Conservation (phyloP, 2,797 vertebrate genomes). For the Dromococcyx pavoninus region DNA sequence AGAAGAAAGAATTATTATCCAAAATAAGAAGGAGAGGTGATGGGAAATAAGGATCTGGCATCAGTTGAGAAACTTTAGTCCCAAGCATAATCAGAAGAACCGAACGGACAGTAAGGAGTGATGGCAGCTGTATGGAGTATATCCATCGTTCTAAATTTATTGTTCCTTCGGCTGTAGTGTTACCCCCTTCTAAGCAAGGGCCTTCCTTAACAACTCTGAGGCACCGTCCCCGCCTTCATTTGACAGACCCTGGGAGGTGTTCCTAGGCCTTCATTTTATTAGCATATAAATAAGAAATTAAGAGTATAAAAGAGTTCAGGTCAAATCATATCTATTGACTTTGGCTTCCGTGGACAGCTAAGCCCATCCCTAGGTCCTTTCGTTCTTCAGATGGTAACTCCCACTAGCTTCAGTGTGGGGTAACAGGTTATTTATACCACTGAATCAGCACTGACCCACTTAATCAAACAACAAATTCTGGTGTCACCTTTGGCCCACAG, state of each 20-base stretch:
- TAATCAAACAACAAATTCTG: not conserved
- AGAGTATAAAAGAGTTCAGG: not conserved
- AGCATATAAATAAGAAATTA: conserved; percentile 35
- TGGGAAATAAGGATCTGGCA: not conserved
- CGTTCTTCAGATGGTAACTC: not conserved
- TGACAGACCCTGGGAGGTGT: not conserved
- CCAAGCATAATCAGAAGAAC: not conserved
- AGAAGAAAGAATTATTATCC: not conserved
- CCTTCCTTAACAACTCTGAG: not conserved
- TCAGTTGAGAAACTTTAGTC: not conserved
- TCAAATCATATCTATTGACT: not conserved
- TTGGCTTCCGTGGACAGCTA: not conserved
- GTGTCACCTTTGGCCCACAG: not conserved
- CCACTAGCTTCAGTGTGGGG: not conserved
- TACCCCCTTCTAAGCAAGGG: not conserved
- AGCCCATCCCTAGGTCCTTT: not conserved
- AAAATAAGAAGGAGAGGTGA: not conserved
- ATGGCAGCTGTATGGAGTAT: not conserved
- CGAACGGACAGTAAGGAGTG: not conserved
- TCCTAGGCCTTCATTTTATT: not conserved
- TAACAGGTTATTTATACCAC: not conserved
- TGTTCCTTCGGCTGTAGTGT: not conserved
- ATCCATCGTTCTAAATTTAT: not conserved
- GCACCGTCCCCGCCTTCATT: not conserved
- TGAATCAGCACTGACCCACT: not conserved